Base-by-base conservation (phyloP, 2,888 invertebrate species). In the Colostygia pectinataria region DNA sequence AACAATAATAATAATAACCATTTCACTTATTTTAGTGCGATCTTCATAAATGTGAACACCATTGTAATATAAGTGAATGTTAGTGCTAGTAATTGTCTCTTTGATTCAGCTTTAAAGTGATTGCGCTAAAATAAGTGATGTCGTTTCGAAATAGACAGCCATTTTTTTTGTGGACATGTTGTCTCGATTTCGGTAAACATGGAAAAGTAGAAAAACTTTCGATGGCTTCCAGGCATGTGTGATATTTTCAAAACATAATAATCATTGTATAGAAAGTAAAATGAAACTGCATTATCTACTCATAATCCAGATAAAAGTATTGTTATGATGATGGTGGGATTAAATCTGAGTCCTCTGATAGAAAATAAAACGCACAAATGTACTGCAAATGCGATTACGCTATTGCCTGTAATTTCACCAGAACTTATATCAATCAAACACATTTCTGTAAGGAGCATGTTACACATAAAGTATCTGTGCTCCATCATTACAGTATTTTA, bases 131-230 rank as follows among this genome's bases (percentile, higher is more conserved):
- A 75, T 75, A 76, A 80, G 78, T 75, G 71, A 59, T 63, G 63
- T 66, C n/a, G 70, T 43, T 47, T 59, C 59, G 55, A 47, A 56
- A 51, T 80, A 77, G 77, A 69, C 72, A 75, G 70, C 66, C 64
- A 71, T 78, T 81, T 76, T 65, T 63, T 84, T 85, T 79, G 68
- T 78, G 74, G 83, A 85, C 86, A 83, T 53, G 33, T 51, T 62
- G 63, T 81, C 80, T 86, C 85, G 87, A 80, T 72, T 83, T 80
- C 79, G 77, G 66, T 55, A 39, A 46, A 14, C 4, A 40, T 18
- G 3, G 39, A 14, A 32, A 49, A 52, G 6, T 5, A 6, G 15
- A 9, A 2, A n/a, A 18, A 29, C 2, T n/a, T 9, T 14, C 14
- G 27, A 12, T 34, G 25, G 37, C 25, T 15, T 37, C 36, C 37